Percentiles rank a stretch among this genome's conserved stretches.
Evolutionary conservation across 1,140 invertebrate species (phyloP).

Genomic region (Goniozus legneri): DNA sequence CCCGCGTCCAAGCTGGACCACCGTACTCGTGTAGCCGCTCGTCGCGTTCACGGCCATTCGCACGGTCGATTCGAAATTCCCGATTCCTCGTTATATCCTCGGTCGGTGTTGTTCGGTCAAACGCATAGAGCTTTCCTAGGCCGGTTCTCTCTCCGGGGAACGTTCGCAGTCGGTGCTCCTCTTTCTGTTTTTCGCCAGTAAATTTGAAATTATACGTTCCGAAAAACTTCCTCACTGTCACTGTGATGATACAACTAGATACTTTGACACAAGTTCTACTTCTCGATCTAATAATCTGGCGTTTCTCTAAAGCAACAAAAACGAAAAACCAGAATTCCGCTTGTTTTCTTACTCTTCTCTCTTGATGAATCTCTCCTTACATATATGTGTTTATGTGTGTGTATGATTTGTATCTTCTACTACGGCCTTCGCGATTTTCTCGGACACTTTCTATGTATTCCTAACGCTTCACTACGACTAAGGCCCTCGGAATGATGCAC

Average conservation of each 20-base stretch:
- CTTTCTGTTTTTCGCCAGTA: not conserved
- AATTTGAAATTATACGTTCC: too few relatives aligned
- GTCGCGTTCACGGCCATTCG: conserved; percentile 31
- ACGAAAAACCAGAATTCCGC: too few relatives aligned
- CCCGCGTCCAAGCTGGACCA: conserved; percentile 29
- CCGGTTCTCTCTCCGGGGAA: too few relatives aligned
- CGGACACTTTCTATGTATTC: conserved; percentile 44
- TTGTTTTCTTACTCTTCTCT: conserved; percentile 2
- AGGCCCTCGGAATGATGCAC: conserved; percentile 37
- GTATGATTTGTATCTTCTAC: conserved; percentile 6
- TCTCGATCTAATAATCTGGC: too few relatives aligned
- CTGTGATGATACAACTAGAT: too few relatives aligned
- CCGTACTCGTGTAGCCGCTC: conserved; percentile 21
- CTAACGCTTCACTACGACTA: conserved; percentile 48
- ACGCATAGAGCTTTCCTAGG: too few relatives aligned
- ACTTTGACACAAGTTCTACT: too few relatives aligned
- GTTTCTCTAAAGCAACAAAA: too few relatives aligned
- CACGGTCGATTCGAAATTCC: conserved; percentile 5
- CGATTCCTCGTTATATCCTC: not conserved
- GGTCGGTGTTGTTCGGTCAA: too few relatives aligned
- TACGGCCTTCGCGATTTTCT: conserved; percentile 49
- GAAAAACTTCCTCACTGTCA: too few relatives aligned
- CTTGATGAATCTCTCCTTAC: not conserved
- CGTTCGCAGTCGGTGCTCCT: too few relatives aligned
- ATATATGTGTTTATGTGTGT: conserved; percentile 1